phyloP scores from a whole-genome alignment of 2,888 invertebrate genomes.

The Archips crataeganus region DNA sequence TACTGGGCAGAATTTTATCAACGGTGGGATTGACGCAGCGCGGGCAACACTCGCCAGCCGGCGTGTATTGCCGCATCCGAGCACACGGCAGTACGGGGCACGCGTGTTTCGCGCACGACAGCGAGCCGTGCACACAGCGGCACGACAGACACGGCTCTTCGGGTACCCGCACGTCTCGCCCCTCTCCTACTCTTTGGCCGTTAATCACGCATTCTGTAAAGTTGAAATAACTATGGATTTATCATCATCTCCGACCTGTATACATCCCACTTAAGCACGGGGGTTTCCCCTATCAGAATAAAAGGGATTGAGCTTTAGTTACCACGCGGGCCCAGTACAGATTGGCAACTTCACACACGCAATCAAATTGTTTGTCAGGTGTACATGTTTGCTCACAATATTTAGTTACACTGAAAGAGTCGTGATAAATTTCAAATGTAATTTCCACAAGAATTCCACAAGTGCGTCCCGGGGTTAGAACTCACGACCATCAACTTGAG shows the following conservation, averaged over 20 bases:
- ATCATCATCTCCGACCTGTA: background rate
- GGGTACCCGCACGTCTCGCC: constrained; percentile 91
- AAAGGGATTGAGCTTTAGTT: too few relatives aligned
- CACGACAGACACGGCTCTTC: constrained; percentile 96
- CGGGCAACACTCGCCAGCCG: constrained; percentile 93
- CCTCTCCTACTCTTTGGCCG: constrained; percentile 92
- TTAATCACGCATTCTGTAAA: constrained; percentile 92
- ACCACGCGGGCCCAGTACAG: too few relatives aligned
- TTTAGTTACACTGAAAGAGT: too few relatives aligned
- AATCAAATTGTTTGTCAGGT: too few relatives aligned
- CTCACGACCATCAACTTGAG: too few relatives aligned
- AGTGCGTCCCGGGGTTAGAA: too few relatives aligned
- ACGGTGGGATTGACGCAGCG: constrained; percentile 80
- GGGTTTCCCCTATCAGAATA: too few relatives aligned
- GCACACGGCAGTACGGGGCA: constrained; percentile 96
- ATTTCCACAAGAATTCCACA: too few relatives aligned
- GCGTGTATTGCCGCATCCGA: constrained; percentile 87
- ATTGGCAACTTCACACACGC: too few relatives aligned
- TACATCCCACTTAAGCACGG: too few relatives aligned
- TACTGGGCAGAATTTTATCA: constrained; percentile 80
- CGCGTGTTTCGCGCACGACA: constrained; percentile 93
- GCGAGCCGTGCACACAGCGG: constrained; percentile 89
- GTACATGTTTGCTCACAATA: too few relatives aligned
- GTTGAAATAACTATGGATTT: constrained; percentile 34
- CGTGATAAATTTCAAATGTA: too few relatives aligned